Conservation (phyloP, 1,140 invertebrate species). For the Sycophila sp. region DNA sequence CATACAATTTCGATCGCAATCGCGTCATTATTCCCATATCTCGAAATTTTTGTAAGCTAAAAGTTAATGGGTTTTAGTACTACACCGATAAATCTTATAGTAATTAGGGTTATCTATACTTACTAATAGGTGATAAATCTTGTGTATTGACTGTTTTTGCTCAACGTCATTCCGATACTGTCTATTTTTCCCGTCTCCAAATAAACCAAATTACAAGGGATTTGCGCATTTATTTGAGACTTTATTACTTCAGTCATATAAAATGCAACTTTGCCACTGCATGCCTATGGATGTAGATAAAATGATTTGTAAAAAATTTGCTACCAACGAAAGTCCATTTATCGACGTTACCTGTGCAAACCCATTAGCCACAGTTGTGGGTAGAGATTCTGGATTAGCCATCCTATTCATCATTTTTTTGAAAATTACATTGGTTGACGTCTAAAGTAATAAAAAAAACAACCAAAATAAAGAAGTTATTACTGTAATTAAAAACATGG, state of each 20-base stretch:
- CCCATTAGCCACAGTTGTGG: not conserved
- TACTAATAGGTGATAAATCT: conserved; percentile 42
- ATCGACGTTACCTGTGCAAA: not conserved
- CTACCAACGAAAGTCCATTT: not conserved
- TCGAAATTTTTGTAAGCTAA: conserved; percentile 43
- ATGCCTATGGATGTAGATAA: not conserved
- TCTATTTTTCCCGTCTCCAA: conserved; percentile 19
- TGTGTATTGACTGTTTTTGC: conserved; percentile 34
- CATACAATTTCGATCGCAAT: not conserved
- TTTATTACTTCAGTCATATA: not conserved
- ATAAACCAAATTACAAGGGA: conserved; percentile 31
- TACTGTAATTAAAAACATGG: not conserved
- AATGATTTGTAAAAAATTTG: not conserved
- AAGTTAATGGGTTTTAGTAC: not conserved
- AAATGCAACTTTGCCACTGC: conserved; percentile 11
- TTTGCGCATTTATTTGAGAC: not conserved
- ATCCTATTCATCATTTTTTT: not conserved
- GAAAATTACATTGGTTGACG: not conserved
- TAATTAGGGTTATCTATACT: not conserved
- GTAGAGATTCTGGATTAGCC: not conserved
- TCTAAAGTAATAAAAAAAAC: no score
- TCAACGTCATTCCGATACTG: conserved; percentile 26
- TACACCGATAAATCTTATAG: not conserved
- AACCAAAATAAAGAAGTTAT: not conserved
- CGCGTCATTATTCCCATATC: conserved; percentile 31